A percentile compares a stretch with the other conserved stretches of the same genome.
Conservation (phyloP, 2,888 invertebrate genomes). For the Tipula unca region DNA sequence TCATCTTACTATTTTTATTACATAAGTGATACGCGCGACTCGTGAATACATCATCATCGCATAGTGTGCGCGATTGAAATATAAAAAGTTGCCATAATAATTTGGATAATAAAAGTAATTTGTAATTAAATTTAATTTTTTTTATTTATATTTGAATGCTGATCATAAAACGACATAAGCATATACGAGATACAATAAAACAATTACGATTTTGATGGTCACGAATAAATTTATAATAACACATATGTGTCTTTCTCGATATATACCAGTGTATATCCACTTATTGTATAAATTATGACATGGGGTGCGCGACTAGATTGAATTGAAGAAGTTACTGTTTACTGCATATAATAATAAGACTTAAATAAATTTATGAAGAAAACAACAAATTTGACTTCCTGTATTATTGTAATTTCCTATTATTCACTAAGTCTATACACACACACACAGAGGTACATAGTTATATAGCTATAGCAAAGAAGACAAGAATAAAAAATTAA, state of each 20-base stretch:
- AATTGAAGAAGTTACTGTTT: background rate
- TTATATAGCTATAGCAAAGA: background rate
- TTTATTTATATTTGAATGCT: too few relatives aligned
- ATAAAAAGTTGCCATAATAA: background rate
- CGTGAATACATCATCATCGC: background rate
- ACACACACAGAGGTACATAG: background rate
- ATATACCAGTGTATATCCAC: background rate
- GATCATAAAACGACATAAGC: background rate
- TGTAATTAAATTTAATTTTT: background rate
- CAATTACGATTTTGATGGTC: background rate
- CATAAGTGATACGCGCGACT: background rate
- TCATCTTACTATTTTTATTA: background rate
- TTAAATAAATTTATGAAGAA: background rate
- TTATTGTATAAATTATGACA: background rate
- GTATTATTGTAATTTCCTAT: background rate
- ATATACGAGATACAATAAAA: background rate
- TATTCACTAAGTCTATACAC: background rate
- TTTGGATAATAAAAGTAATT: background rate
- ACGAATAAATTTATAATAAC: background rate
- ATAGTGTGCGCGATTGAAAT: background rate
- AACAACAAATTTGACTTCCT: background rate
- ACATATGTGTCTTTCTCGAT: background rate
- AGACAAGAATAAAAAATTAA: background rate
- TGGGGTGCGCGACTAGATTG: background rate
- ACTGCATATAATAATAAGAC: background rate